phyloP scores from a whole-genome alignment of 2,888 invertebrate species.

The Oscheius sp. region DNA sequence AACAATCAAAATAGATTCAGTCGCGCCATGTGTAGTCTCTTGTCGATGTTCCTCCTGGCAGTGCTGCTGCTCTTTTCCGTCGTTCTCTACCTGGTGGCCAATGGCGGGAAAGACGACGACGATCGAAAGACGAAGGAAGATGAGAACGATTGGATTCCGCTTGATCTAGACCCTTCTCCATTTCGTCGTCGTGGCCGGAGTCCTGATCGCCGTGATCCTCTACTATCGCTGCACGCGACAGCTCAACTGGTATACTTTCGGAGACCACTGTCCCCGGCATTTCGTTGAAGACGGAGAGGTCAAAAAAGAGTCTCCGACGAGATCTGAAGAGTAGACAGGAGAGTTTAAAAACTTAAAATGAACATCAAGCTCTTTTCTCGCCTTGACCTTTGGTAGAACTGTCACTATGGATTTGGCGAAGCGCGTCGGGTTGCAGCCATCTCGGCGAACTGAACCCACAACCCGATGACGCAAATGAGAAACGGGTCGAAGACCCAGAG shows the following conservation, averaged over 20 bases:
- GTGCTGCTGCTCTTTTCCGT: neutral
- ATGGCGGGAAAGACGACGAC: neutral
- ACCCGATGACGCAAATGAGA: too few species aligned
- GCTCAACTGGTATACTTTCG: neutral
- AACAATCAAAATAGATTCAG: neutral
- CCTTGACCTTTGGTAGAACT: constrained; percentile 1
- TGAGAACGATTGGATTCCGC: neutral
- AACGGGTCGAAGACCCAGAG: too few species aligned
- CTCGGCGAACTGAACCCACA: too few species aligned
- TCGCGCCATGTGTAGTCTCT: neutral
- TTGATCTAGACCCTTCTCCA: neutral
- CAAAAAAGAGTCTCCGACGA: neutral
- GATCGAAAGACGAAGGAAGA: neutral
- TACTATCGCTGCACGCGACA: neutral
- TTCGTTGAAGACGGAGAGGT: neutral
- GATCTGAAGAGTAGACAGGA: neutral
- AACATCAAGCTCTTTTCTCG: neutral
- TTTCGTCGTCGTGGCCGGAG: neutral
- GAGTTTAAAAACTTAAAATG: neutral
- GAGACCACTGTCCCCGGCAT: neutral
- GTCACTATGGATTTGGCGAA: constrained; percentile 1
- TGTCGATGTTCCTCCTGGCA: neutral
- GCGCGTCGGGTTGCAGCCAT: too few species aligned
- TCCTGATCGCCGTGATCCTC: neutral
- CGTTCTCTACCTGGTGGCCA: neutral